Base-by-base conservation (phyloP, 2,797 vertebrate species). In the Pygocentrus nattereri region DNA sequence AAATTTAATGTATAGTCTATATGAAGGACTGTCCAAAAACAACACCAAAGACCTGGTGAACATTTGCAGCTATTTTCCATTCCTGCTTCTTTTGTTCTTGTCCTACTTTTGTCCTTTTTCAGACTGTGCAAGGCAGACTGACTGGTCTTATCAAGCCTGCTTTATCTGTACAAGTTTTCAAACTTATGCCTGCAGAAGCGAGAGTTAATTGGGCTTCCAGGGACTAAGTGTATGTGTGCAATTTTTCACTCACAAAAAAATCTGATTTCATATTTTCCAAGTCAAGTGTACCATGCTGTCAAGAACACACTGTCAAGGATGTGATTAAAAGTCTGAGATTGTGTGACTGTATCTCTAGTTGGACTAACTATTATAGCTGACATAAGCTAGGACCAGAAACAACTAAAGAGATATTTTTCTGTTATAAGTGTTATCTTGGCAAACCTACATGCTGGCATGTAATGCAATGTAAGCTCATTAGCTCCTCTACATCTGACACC, bases 71-170 rank as follows among this genome's bases (percentile, higher is more conserved):
- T 34, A 7, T 34, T 74, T 41, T 15, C 10, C 41, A 30, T 3
- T 19, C 31, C 21, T 34, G 38, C 31, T 73, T 21, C 52, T 50
- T 81, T 49, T 47, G 21, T 49, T 76, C 58, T 50, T 62, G 34
- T 21, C 74, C 19, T 80, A 54, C 65, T 27, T 44, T 23, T 50
- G 71, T 84, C 76, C 72, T 73, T 82, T 79, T 78, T 72, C 73
- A 49, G 38, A 56, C 41, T 50, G 74, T 27, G 15, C 61, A 6
- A 62, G 82, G 78, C 30, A 84, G 74, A 84, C 70, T 44, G 25
- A 58, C 54, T 62, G 79, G 71, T 78, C 69, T 78, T 74, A 79
- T 77, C 73, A 56, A 34, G 47, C 58, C 52, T 25, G 23, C 5
- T 67, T 78, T 21, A 79, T 79, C 79, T 72, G 73, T 49, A 54